phyloP scores from a whole-genome alignment of 2,888 invertebrate genomes.

The Ormyrus rosae region DNA sequence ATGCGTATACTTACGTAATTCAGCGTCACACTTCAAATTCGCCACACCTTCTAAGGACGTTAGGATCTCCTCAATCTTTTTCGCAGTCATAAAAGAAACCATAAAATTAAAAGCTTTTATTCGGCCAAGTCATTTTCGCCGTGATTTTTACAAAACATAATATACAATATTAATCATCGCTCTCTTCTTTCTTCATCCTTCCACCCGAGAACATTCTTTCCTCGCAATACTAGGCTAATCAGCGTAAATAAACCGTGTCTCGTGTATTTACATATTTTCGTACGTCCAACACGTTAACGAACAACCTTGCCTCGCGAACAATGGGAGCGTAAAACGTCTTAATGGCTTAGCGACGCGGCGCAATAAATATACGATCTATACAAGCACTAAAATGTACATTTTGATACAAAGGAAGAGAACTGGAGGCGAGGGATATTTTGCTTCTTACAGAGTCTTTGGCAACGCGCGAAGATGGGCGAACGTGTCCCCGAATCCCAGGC shows the following conservation, averaged over 20 bases:
- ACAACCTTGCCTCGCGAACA: not conserved
- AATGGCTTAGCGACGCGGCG: constrained; percentile 14
- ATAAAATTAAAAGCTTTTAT: constrained; percentile 42
- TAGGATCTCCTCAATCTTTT: not conserved
- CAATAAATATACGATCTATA: constrained; percentile 23
- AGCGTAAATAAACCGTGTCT: not conserved
- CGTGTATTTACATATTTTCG: constrained; percentile 44
- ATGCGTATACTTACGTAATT: too few relatives aligned
- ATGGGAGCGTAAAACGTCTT: constrained; percentile 25
- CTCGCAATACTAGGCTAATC: not conserved
- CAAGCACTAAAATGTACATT: constrained; percentile 10
- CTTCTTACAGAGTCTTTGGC: constrained; percentile 43
- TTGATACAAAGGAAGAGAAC: not conserved
- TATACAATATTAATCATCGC: constrained; percentile 9
- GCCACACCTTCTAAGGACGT: too few relatives aligned
- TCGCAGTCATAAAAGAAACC: not conserved
- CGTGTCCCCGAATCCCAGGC: not conserved
- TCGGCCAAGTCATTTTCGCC: constrained; percentile 29
- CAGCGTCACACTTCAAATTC: too few relatives aligned
- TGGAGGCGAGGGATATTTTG: not conserved
- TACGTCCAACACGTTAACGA: not conserved
- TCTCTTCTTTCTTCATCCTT: not conserved
- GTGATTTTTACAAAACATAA: constrained; percentile 27
- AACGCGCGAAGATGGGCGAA: constrained; percentile 22
- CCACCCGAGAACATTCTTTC: not conserved